phyloP scores from a whole-genome alignment of 2,113 vertebrate genomes.

The Neodontobutis hainanensis region DNA sequence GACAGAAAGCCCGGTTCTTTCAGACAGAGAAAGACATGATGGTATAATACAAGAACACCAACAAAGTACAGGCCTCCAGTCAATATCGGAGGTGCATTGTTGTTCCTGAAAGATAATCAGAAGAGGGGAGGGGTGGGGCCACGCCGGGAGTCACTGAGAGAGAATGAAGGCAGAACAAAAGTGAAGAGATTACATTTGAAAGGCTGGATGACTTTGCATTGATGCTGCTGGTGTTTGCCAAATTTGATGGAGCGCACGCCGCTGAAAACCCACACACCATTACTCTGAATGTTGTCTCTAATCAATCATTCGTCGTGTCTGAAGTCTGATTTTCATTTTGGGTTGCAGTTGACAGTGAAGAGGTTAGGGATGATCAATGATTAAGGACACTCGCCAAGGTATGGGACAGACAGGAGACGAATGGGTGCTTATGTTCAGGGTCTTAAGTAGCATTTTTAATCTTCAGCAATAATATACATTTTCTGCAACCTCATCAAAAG shows the following conservation, averaged over 20 bases:
- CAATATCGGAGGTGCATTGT: not conserved
- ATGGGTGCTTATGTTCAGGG: not conserved
- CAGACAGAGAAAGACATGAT: not conserved
- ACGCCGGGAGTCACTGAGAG: not conserved
- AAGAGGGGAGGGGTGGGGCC: conserved; percentile 6
- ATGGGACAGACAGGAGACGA: not conserved
- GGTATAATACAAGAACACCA: not conserved
- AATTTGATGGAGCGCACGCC: conserved; percentile 55
- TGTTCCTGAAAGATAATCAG: conserved; percentile 12
- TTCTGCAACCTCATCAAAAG: not conserved
- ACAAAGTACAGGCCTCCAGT: not conserved
- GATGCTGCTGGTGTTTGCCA: conserved; percentile 35
- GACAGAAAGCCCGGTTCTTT: not conserved
- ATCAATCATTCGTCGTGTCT: conserved; percentile 45
- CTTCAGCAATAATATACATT: not conserved
- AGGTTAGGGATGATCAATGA: conserved; percentile 29
- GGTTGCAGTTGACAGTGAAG: conserved; percentile 12
- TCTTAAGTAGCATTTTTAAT: not conserved
- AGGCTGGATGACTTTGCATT: conserved; percentile 40
- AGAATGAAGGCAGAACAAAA: not conserved
- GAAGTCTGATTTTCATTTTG: conserved; percentile 38
- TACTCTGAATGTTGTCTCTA: conserved; percentile 33
- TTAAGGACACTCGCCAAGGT: conserved; percentile 17
- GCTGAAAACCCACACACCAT: conserved; percentile 45
- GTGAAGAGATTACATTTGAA: conserved; percentile 43